Conservation (phyloP, 1,140 invertebrate genomes). For the Papilio dardanus region DNA sequence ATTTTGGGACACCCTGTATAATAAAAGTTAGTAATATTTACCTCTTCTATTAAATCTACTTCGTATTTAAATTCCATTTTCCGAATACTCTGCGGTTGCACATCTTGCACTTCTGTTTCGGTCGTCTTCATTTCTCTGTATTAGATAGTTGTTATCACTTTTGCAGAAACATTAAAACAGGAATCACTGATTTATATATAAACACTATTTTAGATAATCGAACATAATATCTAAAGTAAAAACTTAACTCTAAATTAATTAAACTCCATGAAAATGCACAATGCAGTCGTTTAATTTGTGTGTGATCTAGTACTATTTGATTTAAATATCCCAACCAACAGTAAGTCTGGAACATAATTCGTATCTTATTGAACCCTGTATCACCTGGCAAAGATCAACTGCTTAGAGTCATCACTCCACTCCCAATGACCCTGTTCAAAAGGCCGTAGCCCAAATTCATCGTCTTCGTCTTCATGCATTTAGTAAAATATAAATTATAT, state of each 20-base stretch:
- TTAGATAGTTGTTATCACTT: background rate
- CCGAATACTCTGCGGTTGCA: slow-evolving; percentile 28
- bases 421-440: slow-evolving; percentile 66
- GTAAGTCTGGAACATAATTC: background rate
- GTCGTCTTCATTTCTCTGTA: background rate
- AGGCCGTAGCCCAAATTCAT: slow-evolving; percentile 42
- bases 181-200: no score
- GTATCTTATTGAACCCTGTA: background rate
- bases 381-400: slow-evolving; percentile 55
- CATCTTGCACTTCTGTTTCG: background rate
- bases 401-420: slow-evolving; percentile 68
- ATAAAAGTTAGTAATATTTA: no score
- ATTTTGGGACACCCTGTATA: no score
- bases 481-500: slow-evolving; percentile 26
- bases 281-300: no score
- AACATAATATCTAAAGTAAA: no score
- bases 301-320: background rate
- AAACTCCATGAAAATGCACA: no score
- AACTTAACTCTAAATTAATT: no score
- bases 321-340: background rate
- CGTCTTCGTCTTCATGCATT: slow-evolving; percentile 49
- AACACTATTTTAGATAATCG: no score
- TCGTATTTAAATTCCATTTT: slow-evolving; percentile 57
- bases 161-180: no score
- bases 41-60: slow-evolving; percentile 61